Base-by-base conservation (phyloP, 2,113 vertebrate species). In the Brachyhypopomus gauderio region DNA sequence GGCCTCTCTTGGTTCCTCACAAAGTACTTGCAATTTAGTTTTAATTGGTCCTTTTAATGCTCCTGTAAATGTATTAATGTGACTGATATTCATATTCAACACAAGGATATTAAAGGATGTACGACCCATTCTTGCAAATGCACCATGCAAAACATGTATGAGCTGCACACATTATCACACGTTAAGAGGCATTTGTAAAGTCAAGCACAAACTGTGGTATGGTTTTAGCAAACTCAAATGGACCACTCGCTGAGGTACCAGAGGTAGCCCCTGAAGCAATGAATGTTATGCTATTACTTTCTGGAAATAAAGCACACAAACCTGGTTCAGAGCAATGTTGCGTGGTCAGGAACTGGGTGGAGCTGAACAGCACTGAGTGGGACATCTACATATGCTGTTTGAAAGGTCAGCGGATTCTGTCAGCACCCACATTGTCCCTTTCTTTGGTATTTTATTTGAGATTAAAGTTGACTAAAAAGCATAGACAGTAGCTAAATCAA, bases 21-120 rank as follows among this genome's bases (percentile, higher is more conserved):
- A 88, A 88, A 90, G 76, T 79, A 78, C 75, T 87, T 81, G 86
- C 78, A 79, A 78, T 86, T 89, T 80, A 79, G 86, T 81, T 89
- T 90, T 89, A 90, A 86, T 84, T 87, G 87, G 85, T 73, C 86
- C 59, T 85, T 88, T 90, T 89, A 89, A 90, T 88, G 72, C 72
- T 75, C 77, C 77, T 60, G 85, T 89, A 86, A 87, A 79, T 88
- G 81, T 88, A 89, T 88, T 85, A 72, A 90, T 89, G 81, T 82
- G 77, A 88, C 84, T 79, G 63, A 64, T 81, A 88, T 87, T 89
- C 76, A 75, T 84, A 86, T 87, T 90, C 82, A 88, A 81, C 83
- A 85, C 84, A 79, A 84, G 69, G 83, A 80, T 83, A 83, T 85
- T 89, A 88, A 60, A 80, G 69, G 69, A 77, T 84, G 81, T 79